Conservation (phyloP, 2,888 invertebrate species). For the Idaea biselata region DNA sequence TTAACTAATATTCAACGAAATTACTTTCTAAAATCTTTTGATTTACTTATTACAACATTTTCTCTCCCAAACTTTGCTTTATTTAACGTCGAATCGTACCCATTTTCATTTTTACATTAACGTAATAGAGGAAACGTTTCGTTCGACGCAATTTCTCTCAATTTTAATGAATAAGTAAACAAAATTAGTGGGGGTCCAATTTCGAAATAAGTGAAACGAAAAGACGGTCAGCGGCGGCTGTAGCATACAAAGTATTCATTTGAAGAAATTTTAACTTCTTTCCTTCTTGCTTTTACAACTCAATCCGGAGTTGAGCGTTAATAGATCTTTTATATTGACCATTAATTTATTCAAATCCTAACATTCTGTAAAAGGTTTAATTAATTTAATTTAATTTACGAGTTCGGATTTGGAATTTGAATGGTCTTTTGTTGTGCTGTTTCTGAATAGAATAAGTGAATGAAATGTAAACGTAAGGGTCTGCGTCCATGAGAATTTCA, state of each 20-base stretch:
- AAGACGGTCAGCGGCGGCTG: conserved; percentile 57
- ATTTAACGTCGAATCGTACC: neutral
- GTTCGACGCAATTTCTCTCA: conserved; percentile 60
- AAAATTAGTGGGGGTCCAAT: conserved; percentile 74
- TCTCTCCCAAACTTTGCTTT: conserved; percentile 2
- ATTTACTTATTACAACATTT: neutral
- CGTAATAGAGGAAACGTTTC: conserved; percentile 64
- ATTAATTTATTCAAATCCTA: conserved; percentile 19
- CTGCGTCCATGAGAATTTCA: neutral
- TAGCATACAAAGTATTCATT: conserved; percentile 69
- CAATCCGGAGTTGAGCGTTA: conserved; percentile 46
- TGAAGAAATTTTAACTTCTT: conserved; percentile 56
- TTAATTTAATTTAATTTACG: neutral
- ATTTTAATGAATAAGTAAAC: conserved; percentile 78
- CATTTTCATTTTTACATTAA: conserved; percentile 64
- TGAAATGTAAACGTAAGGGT: neutral
- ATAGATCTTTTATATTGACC: conserved; percentile 34
- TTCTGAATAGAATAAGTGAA: neutral
- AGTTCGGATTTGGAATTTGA: neutral
- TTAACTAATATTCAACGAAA: neutral
- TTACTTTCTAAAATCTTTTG: neutral
- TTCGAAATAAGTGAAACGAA: conserved; percentile 72
- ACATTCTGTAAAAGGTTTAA: neutral
- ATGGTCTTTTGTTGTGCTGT: neutral
- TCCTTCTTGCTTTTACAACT: conserved; percentile 45